Base-by-base conservation (phyloP, 2,888 invertebrate genomes). In the Hylaea fasciaria region DNA sequence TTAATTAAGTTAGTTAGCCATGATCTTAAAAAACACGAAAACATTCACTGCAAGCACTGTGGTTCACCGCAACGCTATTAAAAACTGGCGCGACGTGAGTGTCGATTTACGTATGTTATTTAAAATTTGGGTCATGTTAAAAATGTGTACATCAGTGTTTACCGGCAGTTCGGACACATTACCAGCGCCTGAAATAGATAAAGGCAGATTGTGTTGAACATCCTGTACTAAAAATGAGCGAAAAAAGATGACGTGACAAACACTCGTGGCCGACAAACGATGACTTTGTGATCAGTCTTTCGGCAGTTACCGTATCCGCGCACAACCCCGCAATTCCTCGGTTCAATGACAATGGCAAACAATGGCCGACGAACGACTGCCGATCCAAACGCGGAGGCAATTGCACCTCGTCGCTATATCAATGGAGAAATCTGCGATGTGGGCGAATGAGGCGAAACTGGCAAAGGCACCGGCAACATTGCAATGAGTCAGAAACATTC, bases 361-460 rank as follows among this genome's bases (percentile, higher is more conserved):
- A 89, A 88, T 88, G 80, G 78, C 70, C 68, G 70, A 73, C 72
- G 80, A 78, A 70, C 68, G 70, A 73, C 72, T 69, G 22, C 22
- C 22, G 76, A 83, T 80, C 76, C 68, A 73, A 81, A 80, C 80
- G 73, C 70, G 71, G 74, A 78, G 77, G 77, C 82, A 82, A 83
- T 80, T 82, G 82, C 71, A 80, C 77, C 79, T 85, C 79, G 80
- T 85, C 85, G 52, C 29, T 55, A 83, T 85, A 89, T 88, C 84
- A 87, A 88, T 85, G 85, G 88, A 86, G 89, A 89, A 87, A 91
- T 89, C 88, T 78, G 76, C 69, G 67, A 69, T 81, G 87, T 86
- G 81, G 88, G 88, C 82, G 86, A 76, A 55, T 66, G 68, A 85
- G 82, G 82, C 78, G 85, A 87, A 87, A 88, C 79, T 22, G 22